Evolutionary conservation across 1,140 invertebrate genomes (phyloP).

Genomic region (Drosophila ambigua): DNA sequence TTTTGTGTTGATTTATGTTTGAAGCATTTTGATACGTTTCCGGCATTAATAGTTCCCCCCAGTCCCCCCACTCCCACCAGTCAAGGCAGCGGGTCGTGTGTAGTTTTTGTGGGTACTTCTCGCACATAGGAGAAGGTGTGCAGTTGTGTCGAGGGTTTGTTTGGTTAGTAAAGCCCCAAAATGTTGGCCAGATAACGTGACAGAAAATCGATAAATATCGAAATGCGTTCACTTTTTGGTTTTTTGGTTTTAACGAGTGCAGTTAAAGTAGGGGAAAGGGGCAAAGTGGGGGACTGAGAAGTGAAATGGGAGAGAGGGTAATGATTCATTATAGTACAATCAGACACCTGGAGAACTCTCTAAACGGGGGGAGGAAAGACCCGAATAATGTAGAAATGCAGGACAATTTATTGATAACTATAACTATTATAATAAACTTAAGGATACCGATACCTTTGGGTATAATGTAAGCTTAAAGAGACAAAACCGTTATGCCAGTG

Average conservation of each 20-base stretch:
- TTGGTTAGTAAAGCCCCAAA: conserved; percentile 50
- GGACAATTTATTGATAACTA: no score
- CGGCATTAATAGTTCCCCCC: conserved; percentile 54
- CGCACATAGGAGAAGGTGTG: neutral
- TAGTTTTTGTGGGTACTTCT: conserved; percentile 10
- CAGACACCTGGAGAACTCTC: conserved; percentile 39
- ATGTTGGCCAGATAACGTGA: conserved; percentile 65
- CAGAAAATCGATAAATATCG: conserved; percentile 75
- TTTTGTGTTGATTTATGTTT: conserved; percentile 64
- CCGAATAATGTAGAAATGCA: neutral
- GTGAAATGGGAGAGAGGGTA: conserved; percentile 5
- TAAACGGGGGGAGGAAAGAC: conserved; percentile 9
- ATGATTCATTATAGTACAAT: conserved; percentile 40
- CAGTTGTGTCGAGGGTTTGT: conserved; percentile 1
- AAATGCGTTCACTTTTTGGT: conserved; percentile 47
- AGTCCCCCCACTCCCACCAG: no score
- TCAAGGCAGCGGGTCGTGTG: no score
- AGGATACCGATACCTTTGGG: no score
- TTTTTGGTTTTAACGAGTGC: conserved; percentile 44
- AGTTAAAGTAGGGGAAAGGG: neutral
- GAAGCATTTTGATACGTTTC: conserved; percentile 47
- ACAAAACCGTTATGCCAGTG: neutral
- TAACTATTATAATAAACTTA: neutral
- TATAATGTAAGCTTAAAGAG: no score
- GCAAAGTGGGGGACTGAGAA: conserved; percentile 5